Evolutionary conservation across 2,113 vertebrate species (phyloP), one percentile per base, ranked within the genome.

Genomic region (Chunga burmeisteri): DNA sequence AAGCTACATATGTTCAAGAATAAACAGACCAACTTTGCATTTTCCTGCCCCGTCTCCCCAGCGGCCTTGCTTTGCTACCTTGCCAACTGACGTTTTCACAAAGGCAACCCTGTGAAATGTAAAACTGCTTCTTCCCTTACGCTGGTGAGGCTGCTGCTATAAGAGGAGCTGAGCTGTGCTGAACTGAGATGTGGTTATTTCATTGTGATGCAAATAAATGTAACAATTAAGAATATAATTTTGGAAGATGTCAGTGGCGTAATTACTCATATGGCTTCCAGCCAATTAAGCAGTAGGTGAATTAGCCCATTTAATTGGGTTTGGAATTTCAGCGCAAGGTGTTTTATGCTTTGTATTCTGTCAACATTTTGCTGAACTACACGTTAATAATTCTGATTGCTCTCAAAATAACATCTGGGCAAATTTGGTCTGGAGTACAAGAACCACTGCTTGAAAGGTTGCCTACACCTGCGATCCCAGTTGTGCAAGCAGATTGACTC

Each of bases 141-240:
- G 2, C 92, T 7, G 16, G 3, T 1, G 90, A 32, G 83, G 77
- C 91, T 68, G 81, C 7, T 52, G 94, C 83, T 44, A 15, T 16
- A 63, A 86, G 53, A 65, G 66, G 70, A 94, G 82, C 72, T 59
- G 91, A 74, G 87, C 61, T 7, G 49, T 23, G 84, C 63, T 47
- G 72, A 78, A 47, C 68, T 3, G 94, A 97, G 92, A 78, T 79
- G 96, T 40, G 90, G 93, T 86, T 96, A 94, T 96, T 97, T 96
- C 98, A 98, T 96, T 97, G 96, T 97, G 96, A 98, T 98, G 98
- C 97, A 98, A 97, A 98, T 97, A 96, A 96, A 98, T 82, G 95
- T 97, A 97, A 98, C 97, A 98, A 98, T 98, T 98, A 98, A 98
- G 98, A 98, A 98, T 98, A 98, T 98, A 83, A 97, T 98, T 98